Evolutionary conservation across 2,888 invertebrate genomes (phyloP).

Genomic region (Holacanthella duospinosa): DNA sequence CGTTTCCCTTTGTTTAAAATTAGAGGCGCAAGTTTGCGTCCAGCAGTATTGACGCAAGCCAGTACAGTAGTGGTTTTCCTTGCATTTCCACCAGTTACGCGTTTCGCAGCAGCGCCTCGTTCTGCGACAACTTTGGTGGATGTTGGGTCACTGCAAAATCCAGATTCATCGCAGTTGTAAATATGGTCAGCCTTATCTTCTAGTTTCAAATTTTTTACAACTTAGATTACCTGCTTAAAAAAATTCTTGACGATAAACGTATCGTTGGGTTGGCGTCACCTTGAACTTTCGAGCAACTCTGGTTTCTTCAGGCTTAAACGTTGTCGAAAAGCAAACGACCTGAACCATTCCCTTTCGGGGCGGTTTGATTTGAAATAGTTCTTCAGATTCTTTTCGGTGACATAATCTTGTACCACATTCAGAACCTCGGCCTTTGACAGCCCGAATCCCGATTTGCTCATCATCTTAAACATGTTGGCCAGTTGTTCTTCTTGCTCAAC

Average conservation of each 20-base stretch:
- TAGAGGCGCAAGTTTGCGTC: slow-evolving; percentile 26
- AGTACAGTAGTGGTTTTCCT: slow-evolving; percentile 32
- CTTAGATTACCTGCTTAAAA: slow-evolving; percentile 19
- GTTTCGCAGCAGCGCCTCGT: slow-evolving; percentile 24
- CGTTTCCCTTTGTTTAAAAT: slow-evolving; percentile 17
- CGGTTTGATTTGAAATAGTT: slow-evolving; percentile 7
- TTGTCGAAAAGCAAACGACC: slow-evolving; percentile 13
- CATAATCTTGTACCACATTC: neutral
- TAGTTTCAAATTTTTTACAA: slow-evolving; percentile 13
- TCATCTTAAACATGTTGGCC: neutral
- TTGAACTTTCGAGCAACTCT: slow-evolving; percentile 22
- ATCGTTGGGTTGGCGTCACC: slow-evolving; percentile 18
- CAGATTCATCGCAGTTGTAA: slow-evolving; percentile 32
- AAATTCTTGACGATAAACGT: slow-evolving; percentile 24
- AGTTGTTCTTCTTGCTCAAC: neutral
- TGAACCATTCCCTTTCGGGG: slow-evolving; percentile 18
- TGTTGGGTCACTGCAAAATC: slow-evolving; percentile 26
- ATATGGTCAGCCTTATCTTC: slow-evolving; percentile 12
- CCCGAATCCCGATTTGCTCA: neutral
- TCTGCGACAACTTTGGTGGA: slow-evolving; percentile 24
- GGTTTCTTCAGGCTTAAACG: slow-evolving; percentile 20
- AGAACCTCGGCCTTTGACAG: neutral
- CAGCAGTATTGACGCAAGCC: slow-evolving; percentile 23
- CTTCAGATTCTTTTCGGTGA: neutral
- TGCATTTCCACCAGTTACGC: slow-evolving; percentile 27